phyloP scores from a whole-genome alignment of 2,113 vertebrate genomes.

The Nycticorax nycticorax region DNA sequence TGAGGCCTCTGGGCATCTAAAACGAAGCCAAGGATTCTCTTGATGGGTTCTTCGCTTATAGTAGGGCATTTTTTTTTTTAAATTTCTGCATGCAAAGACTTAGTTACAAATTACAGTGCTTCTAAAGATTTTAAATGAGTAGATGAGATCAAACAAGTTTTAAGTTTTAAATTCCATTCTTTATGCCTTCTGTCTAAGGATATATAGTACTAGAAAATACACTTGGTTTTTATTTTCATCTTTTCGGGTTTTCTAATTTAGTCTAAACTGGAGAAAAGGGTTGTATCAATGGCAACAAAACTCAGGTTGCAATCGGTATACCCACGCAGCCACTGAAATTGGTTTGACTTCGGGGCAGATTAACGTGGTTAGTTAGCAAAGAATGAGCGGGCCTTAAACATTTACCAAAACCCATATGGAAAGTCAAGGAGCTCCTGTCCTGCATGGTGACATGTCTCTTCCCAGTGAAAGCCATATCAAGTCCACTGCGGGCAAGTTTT shows the following conservation, averaged over 20 bases:
- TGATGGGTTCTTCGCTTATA: background rate
- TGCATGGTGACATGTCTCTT: background rate
- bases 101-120: background rate
- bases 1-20: background rate
- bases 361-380: background rate
- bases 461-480: background rate
- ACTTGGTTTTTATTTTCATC: background rate
- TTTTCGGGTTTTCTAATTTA: background rate
- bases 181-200: background rate
- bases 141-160: background rate
- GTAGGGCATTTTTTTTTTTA: background rate
- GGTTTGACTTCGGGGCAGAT: background rate
- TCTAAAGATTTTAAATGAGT: background rate
- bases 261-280: background rate
- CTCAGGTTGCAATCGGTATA: background rate
- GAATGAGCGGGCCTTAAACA: background rate
- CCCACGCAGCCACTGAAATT: accelerated
- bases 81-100: background rate
- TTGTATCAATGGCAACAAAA: background rate
- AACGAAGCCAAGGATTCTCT: background rate
- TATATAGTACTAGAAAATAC: background rate
- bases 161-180: background rate
- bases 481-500: background rate
- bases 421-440: background rate
- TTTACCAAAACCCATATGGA: background rate